phyloP scores from a whole-genome alignment of 2,113 vertebrate species.

The Chitala chitala region DNA sequence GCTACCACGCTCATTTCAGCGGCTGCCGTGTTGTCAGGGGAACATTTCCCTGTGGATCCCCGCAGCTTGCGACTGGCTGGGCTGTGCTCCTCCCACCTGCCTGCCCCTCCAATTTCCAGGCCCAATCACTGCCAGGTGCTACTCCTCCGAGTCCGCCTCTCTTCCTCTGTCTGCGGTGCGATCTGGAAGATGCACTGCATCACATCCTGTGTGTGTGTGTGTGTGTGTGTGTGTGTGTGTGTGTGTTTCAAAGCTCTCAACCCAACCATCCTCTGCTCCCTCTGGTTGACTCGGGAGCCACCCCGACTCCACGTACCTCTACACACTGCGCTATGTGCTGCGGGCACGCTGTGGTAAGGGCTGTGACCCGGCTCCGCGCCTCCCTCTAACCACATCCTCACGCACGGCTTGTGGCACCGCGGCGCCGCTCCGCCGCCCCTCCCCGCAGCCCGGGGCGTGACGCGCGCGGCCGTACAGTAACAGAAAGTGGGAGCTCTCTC shows the following conservation, averaged over 20 bases:
- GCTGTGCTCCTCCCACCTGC: slow-evolving; percentile 30
- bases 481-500: background rate
- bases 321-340: background rate
- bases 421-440: background rate
- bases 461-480: background rate
- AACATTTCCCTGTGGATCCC: slow-evolving; percentile 61
- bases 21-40: slow-evolving; percentile 66
- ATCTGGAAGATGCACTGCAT: background rate
- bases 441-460: background rate
- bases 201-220: no score
- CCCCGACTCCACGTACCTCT: background rate
- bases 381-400: slow-evolving; percentile 1
- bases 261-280: background rate
- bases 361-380: background rate
- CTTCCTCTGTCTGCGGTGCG: slow-evolving; percentile 1
- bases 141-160: slow-evolving; percentile 20
- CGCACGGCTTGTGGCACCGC: background rate
- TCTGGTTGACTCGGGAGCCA: background rate
- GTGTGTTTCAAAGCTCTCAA: no score
- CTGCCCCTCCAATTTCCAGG: slow-evolving; percentile 40
- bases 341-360: background rate
- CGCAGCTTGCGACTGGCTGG: slow-evolving; percentile 54
- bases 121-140: slow-evolving; percentile 38
- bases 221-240: no score
- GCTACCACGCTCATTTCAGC: slow-evolving; percentile 30